Base-by-base conservation (phyloP, 2,113 vertebrate species). In the Periophthalmodon schlosseri region DNA sequence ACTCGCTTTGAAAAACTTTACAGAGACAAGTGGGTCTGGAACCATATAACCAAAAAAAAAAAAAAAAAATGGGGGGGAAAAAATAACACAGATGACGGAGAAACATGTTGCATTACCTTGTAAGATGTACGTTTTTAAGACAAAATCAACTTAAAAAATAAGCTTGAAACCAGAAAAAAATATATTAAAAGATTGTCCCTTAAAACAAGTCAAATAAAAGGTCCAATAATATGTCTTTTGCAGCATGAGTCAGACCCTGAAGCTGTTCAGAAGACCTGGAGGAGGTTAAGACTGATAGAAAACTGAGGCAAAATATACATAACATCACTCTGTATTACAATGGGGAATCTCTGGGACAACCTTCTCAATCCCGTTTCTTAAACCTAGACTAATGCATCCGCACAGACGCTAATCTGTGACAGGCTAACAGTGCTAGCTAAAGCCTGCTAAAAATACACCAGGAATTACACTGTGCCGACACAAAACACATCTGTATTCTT, bases 401-500 rank as follows among this genome's bases (percentile, higher is more conserved):
- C 34, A 8, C 10, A 20, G 63, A 44, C 63, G 16, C 34, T 65
- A 65, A 65, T 39, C 63, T 39, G 34, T 21, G 34, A 39, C 36
- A 44, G 20, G 33, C 14, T 10, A 65, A 65, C 63, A 65, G 34
- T 65, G 18, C 33, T 65, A 44, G 63, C 63, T 36, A 65, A 65
- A 65, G 34, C 34, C 18, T 39, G 34, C 34, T 65, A 34, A 76
- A 58, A 65, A 61, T 21, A 47, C 47, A 68, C 44, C 0, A 1
- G 36, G 24, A 64, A 36, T 65, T 13, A 11, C 12, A 14, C 11
- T 21, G 4, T 23, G 44, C 14, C 60, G 14, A 73, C 69, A 70
- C 66, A 50, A 46, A 23, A 3, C 5, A 24, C 46, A 69, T 50
- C 34, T 20, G 16, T 69, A 84, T 69, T 57, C 28, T n/a, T 69